Base-by-base conservation (phyloP, 1,140 invertebrate species). In the Euwallacea fornicatus region DNA sequence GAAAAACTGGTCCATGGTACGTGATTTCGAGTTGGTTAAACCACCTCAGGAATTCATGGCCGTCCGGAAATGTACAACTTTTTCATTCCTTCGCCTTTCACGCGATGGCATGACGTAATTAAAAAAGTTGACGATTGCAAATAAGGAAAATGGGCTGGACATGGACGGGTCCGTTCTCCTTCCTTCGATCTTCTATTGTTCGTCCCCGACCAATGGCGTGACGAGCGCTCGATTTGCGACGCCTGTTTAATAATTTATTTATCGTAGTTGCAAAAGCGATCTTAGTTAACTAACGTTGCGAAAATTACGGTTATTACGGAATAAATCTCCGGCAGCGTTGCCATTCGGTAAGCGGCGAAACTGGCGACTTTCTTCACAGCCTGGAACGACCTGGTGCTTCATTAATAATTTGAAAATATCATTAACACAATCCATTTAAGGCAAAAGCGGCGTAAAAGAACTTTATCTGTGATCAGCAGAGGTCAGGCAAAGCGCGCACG, bases 61-160 rank as follows among this genome's bases (percentile, higher is more conserved):
- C 65, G 65, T 55, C 65, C 65, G 65, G 65, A 67, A 67, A 67
- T 67, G 9, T 58, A 13, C 41, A 56, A 67, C 11, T n/a, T 67
- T 65, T 67, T 59, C 65, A 13, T 67, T 15, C 21, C 65, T 67
- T 67, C 46, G 58, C 65, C 65, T 65, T 65, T 65, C 54, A 65
- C 63, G 63, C 15, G 21, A 33, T 50, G 8, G 16, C 16, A 33
- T 16, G 7, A 15, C 7, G 42, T 58, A 67, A 58, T 67, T 69
- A 54, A 69, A 68, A 69, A 69, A 69, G 67, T 63, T 54, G 60
- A 69, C 46, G 67, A 54, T 69, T 53, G 59, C 67, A 69, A 62
- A 69, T 69, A 69, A 69, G 67, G 67, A 63, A 69, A 69, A 63
- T 60, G 58, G 67, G 67, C 53, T 61, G 67, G 67, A 63, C 67